Percentiles rank a stretch among this genome's conserved stretches.
phyloP scores from a whole-genome alignment of 2,797 vertebrate species.

The Heteromormyrus szaboi region DNA sequence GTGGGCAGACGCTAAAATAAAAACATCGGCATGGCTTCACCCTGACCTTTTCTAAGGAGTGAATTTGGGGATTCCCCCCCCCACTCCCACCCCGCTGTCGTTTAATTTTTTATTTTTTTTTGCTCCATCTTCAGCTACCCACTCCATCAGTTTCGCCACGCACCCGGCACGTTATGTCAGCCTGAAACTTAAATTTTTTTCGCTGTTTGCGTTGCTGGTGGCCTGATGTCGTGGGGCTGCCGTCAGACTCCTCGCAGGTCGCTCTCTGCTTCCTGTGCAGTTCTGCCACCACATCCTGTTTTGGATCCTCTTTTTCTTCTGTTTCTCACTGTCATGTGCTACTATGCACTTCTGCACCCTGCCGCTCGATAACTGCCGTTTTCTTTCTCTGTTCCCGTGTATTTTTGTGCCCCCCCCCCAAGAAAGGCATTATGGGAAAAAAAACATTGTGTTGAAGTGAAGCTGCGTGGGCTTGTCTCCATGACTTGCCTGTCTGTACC shows the following conservation, averaged over 20 bases:
- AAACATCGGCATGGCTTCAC: neutral
- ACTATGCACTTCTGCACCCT: neutral
- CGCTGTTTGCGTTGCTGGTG: neutral
- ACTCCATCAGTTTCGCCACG: neutral
- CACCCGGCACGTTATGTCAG: neutral
- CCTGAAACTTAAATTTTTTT: neutral
- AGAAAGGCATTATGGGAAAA: neutral
- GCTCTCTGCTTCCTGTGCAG: constrained; percentile 12
- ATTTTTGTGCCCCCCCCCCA: neutral
- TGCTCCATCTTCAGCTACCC: neutral
- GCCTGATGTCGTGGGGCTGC: neutral
- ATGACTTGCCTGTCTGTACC: neutral
- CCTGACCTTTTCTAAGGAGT: neutral
- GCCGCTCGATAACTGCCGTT: neutral
- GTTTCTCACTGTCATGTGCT: neutral
- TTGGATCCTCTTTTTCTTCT: neutral
- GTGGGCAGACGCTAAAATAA: neutral
- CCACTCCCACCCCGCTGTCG: neutral
- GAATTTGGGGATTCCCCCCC: neutral
- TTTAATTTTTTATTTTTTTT: neutral
- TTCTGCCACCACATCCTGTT: constrained; percentile 1
- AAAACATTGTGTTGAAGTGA: neutral
- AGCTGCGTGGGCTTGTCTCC: neutral
- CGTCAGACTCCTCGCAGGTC: neutral
- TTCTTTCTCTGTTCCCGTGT: neutral